Base-by-base conservation (phyloP, 92 coral and sea anemone genomes). In the Porites lobata region DNA sequence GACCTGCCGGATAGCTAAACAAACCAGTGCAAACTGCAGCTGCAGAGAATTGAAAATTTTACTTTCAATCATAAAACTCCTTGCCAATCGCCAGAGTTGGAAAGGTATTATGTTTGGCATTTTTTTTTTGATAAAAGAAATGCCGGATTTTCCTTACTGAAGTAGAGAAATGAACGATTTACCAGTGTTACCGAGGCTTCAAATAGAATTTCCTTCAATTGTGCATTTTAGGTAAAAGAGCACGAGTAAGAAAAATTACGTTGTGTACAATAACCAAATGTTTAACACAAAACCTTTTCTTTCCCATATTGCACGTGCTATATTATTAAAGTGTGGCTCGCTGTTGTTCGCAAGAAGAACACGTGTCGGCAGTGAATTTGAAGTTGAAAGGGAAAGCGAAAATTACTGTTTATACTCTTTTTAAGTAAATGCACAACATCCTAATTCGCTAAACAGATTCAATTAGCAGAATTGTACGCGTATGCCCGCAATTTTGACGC, bases 381-480 rank as follows among this genome's bases (percentile, higher is more conserved):
- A 15, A 8, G 21, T 59, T 69, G 67, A 32, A 71, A 73, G 67
- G 73, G 64, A 72, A 75, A 63, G 74, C 53, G 65, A 74, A 61
- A 72, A 62, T 17, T 14, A 51, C 1, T 64, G 63, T 73, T 84
- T 62, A 74, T 13, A 61, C 13, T 14, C 24, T 22, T 61, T 22
- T 61, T 47, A 47, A 61, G 81, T 63, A 84, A 73, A 72, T 84
- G 87, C 29, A 64, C 87, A 73, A 63, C 65, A 47, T 59, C 61
- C 19, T 61, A 20, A 13, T n/a, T 6, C 51, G 50, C 20, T 83
- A 69, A 15, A 32, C 50, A 50, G 12, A 61, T 57, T 32, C 58
- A 47, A 59, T 71, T 73, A n/a, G 21, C 71, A 72, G 17, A 13
- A 24, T 61, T 54, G 8, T 7, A 24, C 21, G 64, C 29, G 3